Evolutionary conservation across 2,888 invertebrate genomes (phyloP).

Genomic region (Drosophila phalerata): DNA sequence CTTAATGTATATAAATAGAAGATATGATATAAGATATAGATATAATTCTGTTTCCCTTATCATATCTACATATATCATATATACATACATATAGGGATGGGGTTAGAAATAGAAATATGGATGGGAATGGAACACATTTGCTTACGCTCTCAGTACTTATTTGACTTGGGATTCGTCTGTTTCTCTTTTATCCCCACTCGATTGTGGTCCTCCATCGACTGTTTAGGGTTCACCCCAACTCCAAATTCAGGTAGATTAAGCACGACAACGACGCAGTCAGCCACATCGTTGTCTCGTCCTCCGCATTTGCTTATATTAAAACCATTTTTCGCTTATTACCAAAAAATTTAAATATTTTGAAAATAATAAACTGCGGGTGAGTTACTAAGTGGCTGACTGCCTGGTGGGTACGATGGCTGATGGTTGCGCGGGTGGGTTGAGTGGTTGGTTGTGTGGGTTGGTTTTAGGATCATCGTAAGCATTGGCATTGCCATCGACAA

Average conservation of each 20-base stretch:
- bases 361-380: constrained; percentile 84
- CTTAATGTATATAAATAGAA: no score
- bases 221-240: constrained; percentile 1
- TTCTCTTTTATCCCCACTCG: not conserved
- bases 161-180: not conserved
- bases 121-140: not conserved
- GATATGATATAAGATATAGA: no score
- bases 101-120: no score
- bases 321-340: constrained; percentile 82
- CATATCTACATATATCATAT: no score
- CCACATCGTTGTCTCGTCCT: constrained; percentile 56
- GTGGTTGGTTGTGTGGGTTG: constrained; percentile 1
- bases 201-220: not conserved
- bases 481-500: constrained; percentile 42
- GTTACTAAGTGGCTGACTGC: constrained; percentile 80
- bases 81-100: no score
- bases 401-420: constrained; percentile 23
- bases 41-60: no score
- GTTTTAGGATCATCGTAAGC: constrained; percentile 23
- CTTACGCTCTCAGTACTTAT: not conserved
- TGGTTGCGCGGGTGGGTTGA: not conserved
- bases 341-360: constrained; percentile 84
- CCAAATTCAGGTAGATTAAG: constrained; percentile 52
- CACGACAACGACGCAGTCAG: constrained; percentile 50
- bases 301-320: constrained; percentile 72